Base-by-base conservation (phyloP, 2,888 invertebrate species). In the Cataglyphis altisquamis region DNA sequence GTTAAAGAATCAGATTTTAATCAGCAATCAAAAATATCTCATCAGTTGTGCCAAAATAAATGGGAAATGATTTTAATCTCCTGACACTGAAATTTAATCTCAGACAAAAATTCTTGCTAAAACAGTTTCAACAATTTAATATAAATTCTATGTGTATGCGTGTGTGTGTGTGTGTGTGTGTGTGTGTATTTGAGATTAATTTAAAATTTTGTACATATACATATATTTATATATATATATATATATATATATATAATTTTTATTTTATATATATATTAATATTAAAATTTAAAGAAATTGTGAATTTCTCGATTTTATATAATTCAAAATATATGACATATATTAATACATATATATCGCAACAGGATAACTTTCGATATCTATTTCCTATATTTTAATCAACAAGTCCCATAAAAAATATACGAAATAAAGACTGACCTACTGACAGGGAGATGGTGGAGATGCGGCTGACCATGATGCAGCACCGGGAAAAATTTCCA, bases 381-480 rank as follows among this genome's bases (percentile, higher is more conserved):
- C 32, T 21, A 21, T n/a, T 18, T 21, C 4, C n/a, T n/a, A 12
- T 0, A 29, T 41, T 12, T 15, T 60, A 6, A 29, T 32, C 8
- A 18, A 15, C 8, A 64, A 5, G 10, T 39, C 3, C 8, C 2
- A 12, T 0, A 18, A 18, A 70, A 60, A 60, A 45, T 41, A 55
- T 12, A 57, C 0, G 21, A 78, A 18, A 25, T 18, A 18, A 9
- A 32, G 48, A 89, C 90, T 88, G 48, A 90, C 90, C 90, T 60
- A 88, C 66, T 15, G 84, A 39, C 9, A 81, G 85, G 15, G 90
- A 90, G 18, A 90, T n/a, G 10, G 86, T 78, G 29, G 88, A 62
- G 32, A 90, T 89, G 25, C 77, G 88, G 29, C 88, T 88, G 57
- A 86, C 90, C 90, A 90, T 90, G 21, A 45, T 63, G 72, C 63